Evolutionary conservation across 2,888 invertebrate species (phyloP), one percentile per base, ranked within the genome.

Genomic region (Steromphala cineraria): DNA sequence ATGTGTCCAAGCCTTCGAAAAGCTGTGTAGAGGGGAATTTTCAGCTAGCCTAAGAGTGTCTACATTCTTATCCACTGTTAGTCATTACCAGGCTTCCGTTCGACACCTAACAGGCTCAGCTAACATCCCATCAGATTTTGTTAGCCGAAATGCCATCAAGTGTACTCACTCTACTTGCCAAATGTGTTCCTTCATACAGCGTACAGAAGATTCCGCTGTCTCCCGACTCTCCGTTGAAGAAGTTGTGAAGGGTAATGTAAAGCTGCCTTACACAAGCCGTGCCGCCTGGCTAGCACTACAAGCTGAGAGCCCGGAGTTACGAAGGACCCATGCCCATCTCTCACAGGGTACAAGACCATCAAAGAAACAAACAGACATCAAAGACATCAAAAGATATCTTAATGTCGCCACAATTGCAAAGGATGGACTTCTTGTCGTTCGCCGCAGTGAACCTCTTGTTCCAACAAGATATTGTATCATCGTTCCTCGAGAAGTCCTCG

Each of bases 131-230:
- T 83, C 81, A 19, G 82, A 82, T 46, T 81, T 82, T 67, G 81
- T 82, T 0, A 82, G 86, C 40, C 46, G 82, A 0, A 84, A 84
- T 71, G 85, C 83, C n/a, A n/a, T n/a, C n/a, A n/a, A n/a, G n/a
- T n/a, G n/a, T n/a, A n/a, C n/a, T n/a, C n/a, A n/a, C n/a, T n/a
- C 79, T 3, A 17, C 28, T 5, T 86, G 85, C 52, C 81, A 85
- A 62, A 75, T 82, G 4, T 85, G 84, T 52, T 62, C 2, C 52
- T 84, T 86, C 67, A 31, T 77, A 10, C 0, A 40, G 2, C 53
- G 13, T 1, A 56, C 52, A 0, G 81, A 81, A 36, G 75, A 78
- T n/a, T 77, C 83, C 8, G 67, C 67, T 21, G 83, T 83, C 4
- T 62, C 62, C 17, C 15, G 74, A 17, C 19, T 82, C 15, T 74